Evolutionary conservation across 2,888 invertebrate species (phyloP), one percentile per base, ranked within the genome.

Genomic region (Ptycholaimellus sp.): DNA sequence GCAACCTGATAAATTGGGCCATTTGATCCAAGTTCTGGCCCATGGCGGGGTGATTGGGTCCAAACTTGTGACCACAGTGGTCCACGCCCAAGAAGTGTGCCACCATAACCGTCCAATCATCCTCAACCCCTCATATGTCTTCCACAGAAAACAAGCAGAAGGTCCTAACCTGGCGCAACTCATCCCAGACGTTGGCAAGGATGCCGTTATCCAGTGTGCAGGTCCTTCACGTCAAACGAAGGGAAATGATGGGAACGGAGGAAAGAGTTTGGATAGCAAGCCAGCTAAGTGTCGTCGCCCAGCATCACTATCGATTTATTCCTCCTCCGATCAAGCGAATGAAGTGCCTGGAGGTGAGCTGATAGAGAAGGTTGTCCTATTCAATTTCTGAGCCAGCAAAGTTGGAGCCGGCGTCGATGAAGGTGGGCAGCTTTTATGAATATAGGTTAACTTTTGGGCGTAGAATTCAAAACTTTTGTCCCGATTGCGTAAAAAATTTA

Each of bases 361-460:
- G 81, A 56, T 78, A 72, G 46, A 90, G 70, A 16, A 87, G 66
- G 63, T 87, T 96, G 56, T 96, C 93, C 61, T 96, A 93, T 49
- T 72, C 72, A 30, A 96, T 73, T 61, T 76, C 77, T 41, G 55
- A 47, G 32, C 59, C 61, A 13, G 77, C 85, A 69, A 96, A 96
- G 62, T 93, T 96, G 4, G 82, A 76, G 37, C 82, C 78, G 18
- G 78, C 74, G 63, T 96, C 96, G 46, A 96, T 76, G 58, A 96
- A 96, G 2, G 96, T 93, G 1, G 96, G 96, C 46, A 99, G 63
- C n/a, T n/a, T n/a, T n/a, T n/a, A n/a, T n/a, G n/a, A n/a, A n/a
- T n/a, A n/a, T n/a, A n/a, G n/a, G n/a, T n/a, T n/a, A n/a, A n/a
- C n/a, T n/a, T n/a, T n/a, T n/a, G n/a, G n/a, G n/a, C n/a, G n/a